These are phyloP conservation scores for Drosophila vallismaia DNA, from an alignment of 2,888 invertebrate genomes.

Conservation along the genomic window DNA sequence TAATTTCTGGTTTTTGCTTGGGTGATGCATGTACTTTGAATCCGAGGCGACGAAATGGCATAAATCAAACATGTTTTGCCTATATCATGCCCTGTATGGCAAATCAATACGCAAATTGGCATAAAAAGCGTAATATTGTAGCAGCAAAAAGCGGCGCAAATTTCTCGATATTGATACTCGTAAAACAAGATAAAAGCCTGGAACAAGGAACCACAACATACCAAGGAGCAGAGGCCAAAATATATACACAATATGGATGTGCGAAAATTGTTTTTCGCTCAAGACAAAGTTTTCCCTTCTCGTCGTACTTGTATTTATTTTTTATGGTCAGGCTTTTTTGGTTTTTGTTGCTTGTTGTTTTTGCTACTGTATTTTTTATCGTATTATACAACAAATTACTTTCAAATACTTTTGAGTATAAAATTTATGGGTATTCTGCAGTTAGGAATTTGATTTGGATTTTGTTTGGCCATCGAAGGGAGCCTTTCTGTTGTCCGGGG, in stretches of 20 bases:
- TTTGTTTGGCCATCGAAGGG: constrained; percentile 7
- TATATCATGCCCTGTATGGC: constrained; percentile 38
- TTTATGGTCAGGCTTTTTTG: constrained; percentile 33
- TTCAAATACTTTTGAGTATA: constrained; percentile 59
- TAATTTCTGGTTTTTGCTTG: constrained; percentile 19
- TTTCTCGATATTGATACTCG: constrained; percentile 47
- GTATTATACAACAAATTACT: constrained; percentile 60
- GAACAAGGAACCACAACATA: constrained; percentile 27
- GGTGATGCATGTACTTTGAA: constrained; percentile 27
- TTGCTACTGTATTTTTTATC: constrained; percentile 39
- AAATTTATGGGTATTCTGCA: constrained; percentile 56
- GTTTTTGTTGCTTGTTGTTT: constrained; percentile 21
- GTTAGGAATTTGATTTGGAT: constrained; percentile 41
- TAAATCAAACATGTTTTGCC: constrained; percentile 60
- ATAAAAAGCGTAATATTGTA: constrained; percentile 51
- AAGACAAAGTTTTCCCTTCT: constrained; percentile 44
- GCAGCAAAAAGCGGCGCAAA: constrained; percentile 30
- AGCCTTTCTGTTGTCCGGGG: not conserved
- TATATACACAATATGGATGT: constrained; percentile 20
- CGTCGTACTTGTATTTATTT: constrained; percentile 40
- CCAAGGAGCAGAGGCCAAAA: constrained; percentile 16
- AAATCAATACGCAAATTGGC: constrained; percentile 74
- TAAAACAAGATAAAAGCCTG: constrained; percentile 56
- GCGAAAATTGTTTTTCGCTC: constrained; percentile 55
- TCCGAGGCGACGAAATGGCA: constrained; percentile 44